Evolutionary conservation across 1,140 invertebrate genomes (phyloP).

Genomic region (Archivesica marissinica): DNA sequence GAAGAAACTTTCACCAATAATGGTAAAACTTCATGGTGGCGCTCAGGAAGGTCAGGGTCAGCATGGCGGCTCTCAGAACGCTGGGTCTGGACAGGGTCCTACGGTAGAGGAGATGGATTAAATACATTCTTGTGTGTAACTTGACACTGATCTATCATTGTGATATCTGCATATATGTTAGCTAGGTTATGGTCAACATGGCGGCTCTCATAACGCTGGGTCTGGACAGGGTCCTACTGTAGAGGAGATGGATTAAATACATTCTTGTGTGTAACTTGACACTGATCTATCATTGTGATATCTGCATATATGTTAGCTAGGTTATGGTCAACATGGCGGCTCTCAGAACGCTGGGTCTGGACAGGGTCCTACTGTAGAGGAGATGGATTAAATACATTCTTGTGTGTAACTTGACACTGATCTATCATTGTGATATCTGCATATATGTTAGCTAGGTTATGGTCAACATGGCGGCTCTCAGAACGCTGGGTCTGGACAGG

Average conservation of each 20-base stretch:
- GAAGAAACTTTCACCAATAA: conserved; percentile 66
- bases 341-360: neutral
- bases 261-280: no score
- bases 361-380: neutral
- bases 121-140: no score
- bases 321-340: neutral
- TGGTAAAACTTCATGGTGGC: conserved; percentile 59
- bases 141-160: no score
- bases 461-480: neutral
- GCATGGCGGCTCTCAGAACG: neutral
- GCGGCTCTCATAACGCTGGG: neutral
- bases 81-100: neutral
- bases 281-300: no score
- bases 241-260: neutral
- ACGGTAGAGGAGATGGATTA: neutral
- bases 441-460: neutral
- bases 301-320: no score
- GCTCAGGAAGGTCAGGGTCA: neutral
- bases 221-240: neutral
- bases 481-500: neutral
- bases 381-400: neutral
- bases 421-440: no score
- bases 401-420: no score
- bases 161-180: no score
- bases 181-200: neutral